Base-by-base conservation (phyloP, 1,140 invertebrate species). In the Ylistrum balloti region DNA sequence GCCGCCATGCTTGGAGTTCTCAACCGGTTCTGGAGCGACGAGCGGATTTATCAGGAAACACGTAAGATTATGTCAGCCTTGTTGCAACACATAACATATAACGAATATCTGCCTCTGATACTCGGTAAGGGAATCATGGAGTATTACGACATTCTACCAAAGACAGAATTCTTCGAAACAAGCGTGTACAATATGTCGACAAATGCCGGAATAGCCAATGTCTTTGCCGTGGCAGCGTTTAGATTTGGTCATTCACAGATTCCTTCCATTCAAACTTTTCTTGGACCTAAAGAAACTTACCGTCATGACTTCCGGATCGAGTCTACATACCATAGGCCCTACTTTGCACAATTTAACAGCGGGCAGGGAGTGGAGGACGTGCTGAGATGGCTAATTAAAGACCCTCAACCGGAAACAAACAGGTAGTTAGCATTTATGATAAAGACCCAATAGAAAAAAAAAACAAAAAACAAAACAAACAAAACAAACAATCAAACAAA, bases 321-420 rank as follows among this genome's bases (percentile, higher is more conserved):
- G 35, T 22, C n/a, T 86, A 89, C 88, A 15, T 89, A 38, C 41
- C 88, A 89, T 17, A 89, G 88, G 45, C 88, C 88, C 0, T 86
- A 35, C 35, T 89, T 85, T 33, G 35, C 85, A 17, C 88, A 89
- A 32, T 74, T 74, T 33, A 35, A 86, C 33, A 86, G 38, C 34
- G 88, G 85, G 33, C 85, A 85, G 32, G 88, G 86, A 17, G 28
- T 56, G 11, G 41, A 90, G 34, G 86, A 90, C 32, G 87, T 87
- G 33, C 33, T 85, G 41, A n/a, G 74, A 87, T 90, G 89, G 89
- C 45, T 90, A 28, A n/a, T 87, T 33, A 48, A 87, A 48, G 89
- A 89, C 86, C 34, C 88, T 35, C 88, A 88, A 35, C 88, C 88
- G 48, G 88, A 85, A 88, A 88, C 88, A 34, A 88, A 88, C 85